A percentile compares a stretch with the other conserved stretches of the same genome.
Evolutionary conservation across 2,113 vertebrate genomes (phyloP).

Genomic region (Thryonomys swinderianus): DNA sequence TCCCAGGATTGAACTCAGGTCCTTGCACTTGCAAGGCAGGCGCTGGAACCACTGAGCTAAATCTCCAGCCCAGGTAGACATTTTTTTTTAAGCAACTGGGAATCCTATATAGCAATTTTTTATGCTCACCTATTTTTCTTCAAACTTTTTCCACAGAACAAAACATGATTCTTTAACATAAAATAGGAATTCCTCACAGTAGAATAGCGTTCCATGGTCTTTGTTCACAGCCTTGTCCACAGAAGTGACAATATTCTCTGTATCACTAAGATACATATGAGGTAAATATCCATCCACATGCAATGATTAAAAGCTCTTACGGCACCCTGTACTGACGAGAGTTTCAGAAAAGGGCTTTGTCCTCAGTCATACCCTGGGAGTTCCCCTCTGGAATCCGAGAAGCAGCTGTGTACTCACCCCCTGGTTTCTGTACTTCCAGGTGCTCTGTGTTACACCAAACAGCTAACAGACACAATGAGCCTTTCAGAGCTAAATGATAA

Average conservation of each 20-base stretch:
- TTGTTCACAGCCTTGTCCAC: not conserved
- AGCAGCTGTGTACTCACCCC: not conserved
- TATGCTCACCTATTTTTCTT: not conserved
- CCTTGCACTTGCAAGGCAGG: too few relatives aligned
- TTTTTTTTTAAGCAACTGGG: not conserved
- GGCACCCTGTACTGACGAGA: not conserved
- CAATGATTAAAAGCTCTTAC: not conserved
- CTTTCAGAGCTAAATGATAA: not conserved
- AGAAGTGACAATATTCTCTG: not conserved
- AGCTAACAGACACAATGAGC: not conserved
- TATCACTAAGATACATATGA: not conserved
- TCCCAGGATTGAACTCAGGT: too few relatives aligned
- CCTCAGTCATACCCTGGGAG: not conserved
- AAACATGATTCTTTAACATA: not conserved
- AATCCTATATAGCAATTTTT: not conserved
- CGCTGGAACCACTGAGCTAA: too few relatives aligned
- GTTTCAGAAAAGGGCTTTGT: not conserved
- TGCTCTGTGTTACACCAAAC: not conserved
- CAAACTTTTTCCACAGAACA: not conserved
- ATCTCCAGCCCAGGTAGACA: too few relatives aligned
- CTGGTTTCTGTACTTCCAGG: not conserved
- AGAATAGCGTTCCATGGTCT: not conserved
- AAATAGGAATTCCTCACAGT: not conserved
- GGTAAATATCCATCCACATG: not conserved
- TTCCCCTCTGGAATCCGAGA: not conserved